Percentiles rank a stretch among this genome's conserved stretches.
phyloP scores from a whole-genome alignment of 1,140 invertebrate species.

The Pomacea maculata region DNA sequence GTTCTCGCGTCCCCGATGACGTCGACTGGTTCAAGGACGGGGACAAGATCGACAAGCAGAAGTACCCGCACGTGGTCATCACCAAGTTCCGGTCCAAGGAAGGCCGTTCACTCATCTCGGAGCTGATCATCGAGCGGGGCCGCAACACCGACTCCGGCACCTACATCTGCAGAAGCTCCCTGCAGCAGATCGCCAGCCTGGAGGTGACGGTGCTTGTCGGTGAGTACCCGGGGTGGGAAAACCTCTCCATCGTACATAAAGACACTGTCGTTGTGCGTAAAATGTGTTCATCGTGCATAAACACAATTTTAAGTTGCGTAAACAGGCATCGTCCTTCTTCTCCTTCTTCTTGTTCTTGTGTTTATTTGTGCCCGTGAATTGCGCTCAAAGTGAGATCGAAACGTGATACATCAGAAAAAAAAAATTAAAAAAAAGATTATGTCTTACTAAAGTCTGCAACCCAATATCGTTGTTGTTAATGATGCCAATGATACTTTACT shows the following conservation, averaged over 20 bases:
- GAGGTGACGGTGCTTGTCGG: constrained; percentile 51
- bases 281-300: too few relatives aligned
- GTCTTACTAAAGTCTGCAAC: too few relatives aligned
- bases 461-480: too few relatives aligned
- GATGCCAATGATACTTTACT: too few relatives aligned
- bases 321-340: not conserved
- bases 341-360: not conserved
- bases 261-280: not conserved
- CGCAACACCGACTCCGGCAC: constrained; percentile 48
- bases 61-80: constrained; percentile 39
- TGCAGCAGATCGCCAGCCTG: constrained; percentile 44
- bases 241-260: too few relatives aligned
- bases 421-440: too few relatives aligned
- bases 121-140: constrained; percentile 47
- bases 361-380: not conserved
- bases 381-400: too few relatives aligned
- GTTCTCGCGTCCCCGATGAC: constrained; percentile 51
- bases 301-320: not conserved
- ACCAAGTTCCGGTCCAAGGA: constrained; percentile 41
- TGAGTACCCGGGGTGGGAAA: constrained; percentile 26
- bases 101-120: constrained; percentile 9
- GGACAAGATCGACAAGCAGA: constrained; percentile 37
- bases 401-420: too few relatives aligned
- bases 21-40: constrained; percentile 57
- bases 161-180: constrained; percentile 51